phyloP scores from a whole-genome alignment of 2,888 invertebrate genomes.

The Heteromyza rotundicornis region DNA sequence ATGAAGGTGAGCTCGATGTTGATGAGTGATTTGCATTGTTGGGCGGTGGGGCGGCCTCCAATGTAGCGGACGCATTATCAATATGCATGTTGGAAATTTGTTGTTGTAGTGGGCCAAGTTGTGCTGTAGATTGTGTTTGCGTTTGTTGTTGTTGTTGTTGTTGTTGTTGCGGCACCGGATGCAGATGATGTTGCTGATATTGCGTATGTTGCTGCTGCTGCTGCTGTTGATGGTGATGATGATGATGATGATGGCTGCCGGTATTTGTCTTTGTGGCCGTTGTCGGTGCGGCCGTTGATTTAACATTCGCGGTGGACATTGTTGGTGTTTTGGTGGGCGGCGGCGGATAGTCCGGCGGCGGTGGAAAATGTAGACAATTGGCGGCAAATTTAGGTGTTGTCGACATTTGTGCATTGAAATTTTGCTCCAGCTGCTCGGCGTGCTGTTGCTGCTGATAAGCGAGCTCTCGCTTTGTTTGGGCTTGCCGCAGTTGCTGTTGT shows the following conservation, averaged over 20 bases:
- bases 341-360: conserved; percentile 73
- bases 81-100: conserved; percentile 26
- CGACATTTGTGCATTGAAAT: conserved; percentile 31
- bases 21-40: conserved; percentile 3
- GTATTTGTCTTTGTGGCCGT: conserved; percentile 13
- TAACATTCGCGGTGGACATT: conserved; percentile 17
- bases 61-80: conserved; percentile 8
- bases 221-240: conserved; percentile 29
- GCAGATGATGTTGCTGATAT: conserved; percentile 28
- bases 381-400: conserved; percentile 41
- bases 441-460: conserved; percentile 11
- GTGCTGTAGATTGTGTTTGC: conserved; percentile 12
- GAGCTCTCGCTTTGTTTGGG: conserved; percentile 4
- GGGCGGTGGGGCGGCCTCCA: conserved; percentile 1
- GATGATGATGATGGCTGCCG: conserved; percentile 21
- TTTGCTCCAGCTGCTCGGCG: conserved; percentile 15
- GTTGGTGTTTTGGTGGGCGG: conserved; percentile 34
- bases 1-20: conserved; percentile 25
- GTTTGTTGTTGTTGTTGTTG: conserved; percentile 23
- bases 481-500: conserved; percentile 33
- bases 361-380: conserved; percentile 69
- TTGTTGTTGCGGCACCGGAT: conserved; percentile 30
- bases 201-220: conserved; percentile 24
- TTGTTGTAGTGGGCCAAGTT: conserved; percentile 16
- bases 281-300: conserved; percentile 28